These are phyloP conservation scores for Semnornis frantzii DNA, from an alignment of 2,113 vertebrate species.

Conservation along the genomic window DNA sequence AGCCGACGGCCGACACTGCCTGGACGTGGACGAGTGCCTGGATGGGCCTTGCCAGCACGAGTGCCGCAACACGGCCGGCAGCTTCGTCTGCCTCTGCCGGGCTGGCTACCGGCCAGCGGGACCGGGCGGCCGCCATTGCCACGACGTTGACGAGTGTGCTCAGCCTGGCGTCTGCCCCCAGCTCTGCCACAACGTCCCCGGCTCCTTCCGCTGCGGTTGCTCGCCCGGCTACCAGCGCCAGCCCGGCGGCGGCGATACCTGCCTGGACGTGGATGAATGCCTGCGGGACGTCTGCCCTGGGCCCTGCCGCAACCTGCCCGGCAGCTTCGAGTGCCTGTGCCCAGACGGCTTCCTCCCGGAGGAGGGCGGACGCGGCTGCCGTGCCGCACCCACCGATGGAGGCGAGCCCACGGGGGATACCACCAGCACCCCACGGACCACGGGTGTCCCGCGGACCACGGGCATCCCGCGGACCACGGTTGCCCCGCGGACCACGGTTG, in stretches of 20 bases:
- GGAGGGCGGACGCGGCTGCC: constrained; percentile 34
- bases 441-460: neutral
- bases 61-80: constrained; percentile 42
- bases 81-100: constrained; percentile 52
- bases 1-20: neutral
- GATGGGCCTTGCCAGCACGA: constrained; percentile 18
- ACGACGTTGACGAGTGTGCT: constrained; percentile 69
- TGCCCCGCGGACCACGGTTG: neutral
- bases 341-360: neutral
- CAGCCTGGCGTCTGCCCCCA: constrained; percentile 50
- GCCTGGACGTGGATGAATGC: constrained; percentile 74
- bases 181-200: constrained; percentile 71
- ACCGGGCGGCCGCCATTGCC: neutral
- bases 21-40: constrained; percentile 63
- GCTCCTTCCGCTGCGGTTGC: constrained; percentile 75
- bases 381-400: rapidly evolving
- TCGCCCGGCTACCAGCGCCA: constrained; percentile 63
- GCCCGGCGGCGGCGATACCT: neutral
- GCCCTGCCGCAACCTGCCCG: constrained; percentile 61
- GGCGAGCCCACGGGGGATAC: neutral
- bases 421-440: neutral
- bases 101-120: constrained; percentile 47
- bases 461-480: neutral
- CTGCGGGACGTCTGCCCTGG: constrained; percentile 52
- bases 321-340: constrained; percentile 75